These are phyloP conservation scores for Furcula furcula DNA, from an alignment of 2,888 invertebrate genomes.

Conservation along the genomic window DNA sequence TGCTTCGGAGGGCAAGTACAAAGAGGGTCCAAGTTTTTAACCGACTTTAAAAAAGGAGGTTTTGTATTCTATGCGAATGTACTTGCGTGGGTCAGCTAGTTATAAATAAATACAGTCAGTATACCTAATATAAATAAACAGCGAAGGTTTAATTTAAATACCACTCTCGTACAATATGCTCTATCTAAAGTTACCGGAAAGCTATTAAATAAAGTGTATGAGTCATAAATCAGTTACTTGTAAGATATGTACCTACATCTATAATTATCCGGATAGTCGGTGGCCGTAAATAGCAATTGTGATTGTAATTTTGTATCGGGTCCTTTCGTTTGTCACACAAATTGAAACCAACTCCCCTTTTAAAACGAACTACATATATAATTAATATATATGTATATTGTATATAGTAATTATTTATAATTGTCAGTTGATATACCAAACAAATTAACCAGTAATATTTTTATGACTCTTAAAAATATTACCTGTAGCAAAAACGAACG, in stretches of 20 bases:
- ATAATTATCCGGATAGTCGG: slow-evolving; percentile 47
- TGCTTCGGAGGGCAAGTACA: too few species aligned
- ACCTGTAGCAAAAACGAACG: background rate
- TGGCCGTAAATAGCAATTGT: slow-evolving; percentile 42
- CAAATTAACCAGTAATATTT: background rate
- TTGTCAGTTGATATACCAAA: background rate
- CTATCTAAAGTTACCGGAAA: slow-evolving; percentile 15
- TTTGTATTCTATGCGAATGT: too few species aligned
- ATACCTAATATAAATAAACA: too few species aligned
- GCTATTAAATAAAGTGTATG: slow-evolving; percentile 24
- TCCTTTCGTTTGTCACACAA: slow-evolving; percentile 17
- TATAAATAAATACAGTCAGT: too few species aligned
- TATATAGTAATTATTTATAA: background rate
- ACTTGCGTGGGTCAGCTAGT: too few species aligned
- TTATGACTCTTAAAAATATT: background rate
- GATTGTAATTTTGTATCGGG: slow-evolving; percentile 33
- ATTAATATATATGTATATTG: background rate
- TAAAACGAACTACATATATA: too few species aligned
- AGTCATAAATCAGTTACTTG: slow-evolving; percentile 29
- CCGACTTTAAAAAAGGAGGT: too few species aligned
- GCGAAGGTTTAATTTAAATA: too few species aligned
- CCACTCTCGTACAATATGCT: slow-evolving; percentile 2
- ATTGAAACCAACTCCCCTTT: background rate
- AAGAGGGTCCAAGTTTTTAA: too few species aligned
- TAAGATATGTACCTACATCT: slow-evolving; percentile 28